phyloP scores from a whole-genome alignment of 2,888 invertebrate genomes.

The Brenthis daphne region DNA sequence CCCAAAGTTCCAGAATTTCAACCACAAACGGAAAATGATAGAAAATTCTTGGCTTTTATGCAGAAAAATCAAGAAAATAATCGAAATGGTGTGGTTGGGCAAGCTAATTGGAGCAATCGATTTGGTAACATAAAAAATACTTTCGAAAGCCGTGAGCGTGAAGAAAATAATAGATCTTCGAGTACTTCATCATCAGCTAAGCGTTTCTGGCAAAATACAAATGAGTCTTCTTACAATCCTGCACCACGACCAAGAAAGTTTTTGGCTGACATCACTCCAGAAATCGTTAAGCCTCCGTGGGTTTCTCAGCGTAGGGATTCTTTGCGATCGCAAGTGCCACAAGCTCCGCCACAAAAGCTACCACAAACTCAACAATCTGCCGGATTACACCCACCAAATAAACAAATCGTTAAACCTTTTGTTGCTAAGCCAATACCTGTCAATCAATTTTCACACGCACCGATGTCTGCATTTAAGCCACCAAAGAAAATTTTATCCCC shows the following conservation, averaged over 20 bases:
- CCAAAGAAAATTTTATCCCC: constrained; percentile 72
- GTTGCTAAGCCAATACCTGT: constrained; percentile 83
- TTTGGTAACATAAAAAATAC: constrained; percentile 92
- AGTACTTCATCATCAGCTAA: constrained; percentile 78
- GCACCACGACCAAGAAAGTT: constrained; percentile 52
- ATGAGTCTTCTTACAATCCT: constrained; percentile 68
- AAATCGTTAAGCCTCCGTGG: constrained; percentile 73
- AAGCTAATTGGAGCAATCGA: constrained; percentile 89
- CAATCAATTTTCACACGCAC: constrained; percentile 89
- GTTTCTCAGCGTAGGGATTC: constrained; percentile 63
- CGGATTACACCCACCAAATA: constrained; percentile 48
- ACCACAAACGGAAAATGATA: constrained; percentile 92
- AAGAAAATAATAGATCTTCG: constrained; percentile 65
- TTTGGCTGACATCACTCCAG: constrained; percentile 53
- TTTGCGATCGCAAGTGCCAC: constrained; percentile 45
- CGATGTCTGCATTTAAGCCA: constrained; percentile 89
- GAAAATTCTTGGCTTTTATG: constrained; percentile 91
- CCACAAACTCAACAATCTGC: constrained; percentile 37
- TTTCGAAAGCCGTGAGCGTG: constrained; percentile 85
- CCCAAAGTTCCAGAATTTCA: constrained; percentile 85
- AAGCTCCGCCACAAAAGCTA: constrained; percentile 30
- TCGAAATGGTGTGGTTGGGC: constrained; percentile 48
- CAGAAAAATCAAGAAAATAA: constrained; percentile 84
- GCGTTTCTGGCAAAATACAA: constrained; percentile 84
- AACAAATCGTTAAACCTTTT: constrained; percentile 68